Base-by-base conservation (phyloP, 2,113 vertebrate genomes). In the Phrynocephalus versicolor region DNA sequence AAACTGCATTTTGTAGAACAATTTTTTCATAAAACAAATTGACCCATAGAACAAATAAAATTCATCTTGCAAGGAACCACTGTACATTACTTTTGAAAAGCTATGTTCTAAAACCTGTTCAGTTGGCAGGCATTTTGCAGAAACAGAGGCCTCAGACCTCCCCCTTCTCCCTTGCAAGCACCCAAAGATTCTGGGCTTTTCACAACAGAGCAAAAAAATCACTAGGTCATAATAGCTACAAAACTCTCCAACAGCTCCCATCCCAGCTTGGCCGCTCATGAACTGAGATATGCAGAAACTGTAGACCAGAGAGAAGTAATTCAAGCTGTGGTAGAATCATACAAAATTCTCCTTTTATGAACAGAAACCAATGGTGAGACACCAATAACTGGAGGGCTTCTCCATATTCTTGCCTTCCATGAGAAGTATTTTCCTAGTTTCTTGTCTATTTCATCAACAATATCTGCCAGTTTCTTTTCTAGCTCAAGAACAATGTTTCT, bases 81-180 rank as follows among this genome's bases (percentile, higher is more conserved):
- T n/a, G n/a, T n/a, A n/a, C n/a, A 51, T 51, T 51, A 51, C 45
- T 51, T 51, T 51, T 51, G 45, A 51, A 51, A 51, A 51, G 10
- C 45, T 5, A 51, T 51, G 10, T 10, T 51, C 45, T 51, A 51
- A 51, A 10, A 51, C 10, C 45, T 51, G 45, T 6, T 65, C 33
- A 25, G 27, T 21, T 45, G 16, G 12, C 1, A 2, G 39, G 62
- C 37, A 8, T 77, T 77, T 77, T 51, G 10, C 30, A 33, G 58
- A 0, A 3, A 0, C 0, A 0, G 45, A 51, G 45, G 5, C 45
- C 10, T 51, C 10, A 19, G 35, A 57, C 15, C 2, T 8, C 18
- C 30, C 2, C 14, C 51, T 55, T 23, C 14, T 39, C 37, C 9
- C 2, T 13, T 37, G 23, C 23, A 33, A 60, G 13, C 6, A 41